These are phyloP conservation scores for Catostylus mosaicus DNA, from an alignment of 30 jellyfish, hydroid and myxozoan genomes.

Conservation along the genomic window DNA sequence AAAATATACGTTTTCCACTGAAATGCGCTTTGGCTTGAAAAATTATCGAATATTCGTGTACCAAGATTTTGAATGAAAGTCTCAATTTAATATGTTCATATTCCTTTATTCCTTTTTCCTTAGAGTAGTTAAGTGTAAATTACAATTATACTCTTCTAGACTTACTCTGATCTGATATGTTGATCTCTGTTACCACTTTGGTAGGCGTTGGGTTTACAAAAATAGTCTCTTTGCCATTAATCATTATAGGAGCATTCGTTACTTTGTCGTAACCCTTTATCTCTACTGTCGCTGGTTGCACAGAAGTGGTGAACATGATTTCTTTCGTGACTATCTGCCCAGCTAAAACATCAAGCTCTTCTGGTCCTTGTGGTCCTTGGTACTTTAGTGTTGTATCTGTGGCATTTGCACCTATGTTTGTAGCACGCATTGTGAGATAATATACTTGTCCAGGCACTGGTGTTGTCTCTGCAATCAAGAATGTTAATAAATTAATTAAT, in stretches of 20 bases:
- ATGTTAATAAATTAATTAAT: no score
- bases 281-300: conserved; percentile 70
- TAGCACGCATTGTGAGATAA: conserved; percentile 52
- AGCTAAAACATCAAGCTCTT: conserved; percentile 56
- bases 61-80: no score
- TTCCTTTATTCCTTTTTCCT: no score
- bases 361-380: conserved; percentile 59
- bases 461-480: conserved; percentile 38
- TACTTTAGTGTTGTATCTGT: conserved; percentile 36
- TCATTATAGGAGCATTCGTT: conserved; percentile 14
- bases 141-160: no score
- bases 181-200: conserved; percentile 37
- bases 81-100: no score
- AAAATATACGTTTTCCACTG: no score
- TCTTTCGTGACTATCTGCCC: conserved; percentile 49
- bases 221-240: conserved; percentile 43
- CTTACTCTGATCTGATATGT: conserved; percentile 43
- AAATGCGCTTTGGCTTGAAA: no score
- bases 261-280: conserved; percentile 59
- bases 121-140: not conserved
- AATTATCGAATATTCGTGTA: no score
- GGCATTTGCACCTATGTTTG: conserved; percentile 47
- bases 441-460: conserved; percentile 16
- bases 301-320: conserved; percentile 36
- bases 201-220: conserved; percentile 52